A percentile compares a stretch with the other conserved stretches of the same genome.
phyloP scores from a whole-genome alignment of 2,113 vertebrate genomes.

The Synchiropus splendidus region DNA sequence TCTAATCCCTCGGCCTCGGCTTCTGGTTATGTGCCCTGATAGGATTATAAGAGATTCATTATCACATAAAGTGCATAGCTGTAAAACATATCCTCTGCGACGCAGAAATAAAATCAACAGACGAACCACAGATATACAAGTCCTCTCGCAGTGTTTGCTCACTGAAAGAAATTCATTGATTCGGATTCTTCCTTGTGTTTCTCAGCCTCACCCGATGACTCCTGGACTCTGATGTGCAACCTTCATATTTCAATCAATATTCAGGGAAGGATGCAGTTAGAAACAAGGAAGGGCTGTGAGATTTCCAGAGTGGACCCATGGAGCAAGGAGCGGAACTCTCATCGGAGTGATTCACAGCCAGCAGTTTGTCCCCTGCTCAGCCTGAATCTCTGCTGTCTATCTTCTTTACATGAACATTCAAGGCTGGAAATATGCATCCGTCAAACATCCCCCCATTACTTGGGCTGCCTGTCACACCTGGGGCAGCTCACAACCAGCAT shows the following conservation, averaged over 20 bases:
- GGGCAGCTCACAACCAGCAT: conserved; percentile 44
- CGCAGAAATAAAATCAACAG: too few species aligned
- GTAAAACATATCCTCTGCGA: conserved; percentile 19
- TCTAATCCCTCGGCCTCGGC: conserved; percentile 29
- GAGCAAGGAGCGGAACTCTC: conserved; percentile 38
- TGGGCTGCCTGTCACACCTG: conserved; percentile 59
- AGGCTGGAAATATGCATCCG: conserved; percentile 67
- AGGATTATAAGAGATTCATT: conserved; percentile 49
- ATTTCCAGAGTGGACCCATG: conserved; percentile 51
- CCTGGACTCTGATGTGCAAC: conserved; percentile 20
- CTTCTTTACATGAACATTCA: conserved; percentile 63
- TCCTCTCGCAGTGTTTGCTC: too few species aligned
- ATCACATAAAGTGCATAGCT: conserved; percentile 27
- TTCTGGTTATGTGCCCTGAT: conserved; percentile 30
- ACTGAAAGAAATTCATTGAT: too few species aligned
- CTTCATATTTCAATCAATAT: conserved; percentile 56
- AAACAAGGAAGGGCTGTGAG: conserved; percentile 19
- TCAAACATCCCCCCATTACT: conserved; percentile 58
- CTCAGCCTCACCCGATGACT: too few species aligned
- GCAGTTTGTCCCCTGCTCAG: conserved; percentile 49
- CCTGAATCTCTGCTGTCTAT: conserved; percentile 50
- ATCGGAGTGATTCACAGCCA: conserved; percentile 61
- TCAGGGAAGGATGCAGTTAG: conserved; percentile 49
- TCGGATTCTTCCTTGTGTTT: too few species aligned
- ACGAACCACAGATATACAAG: too few species aligned